phyloP scores from a whole-genome alignment of 2,113 vertebrate species.

The Elephas maximus region DNA sequence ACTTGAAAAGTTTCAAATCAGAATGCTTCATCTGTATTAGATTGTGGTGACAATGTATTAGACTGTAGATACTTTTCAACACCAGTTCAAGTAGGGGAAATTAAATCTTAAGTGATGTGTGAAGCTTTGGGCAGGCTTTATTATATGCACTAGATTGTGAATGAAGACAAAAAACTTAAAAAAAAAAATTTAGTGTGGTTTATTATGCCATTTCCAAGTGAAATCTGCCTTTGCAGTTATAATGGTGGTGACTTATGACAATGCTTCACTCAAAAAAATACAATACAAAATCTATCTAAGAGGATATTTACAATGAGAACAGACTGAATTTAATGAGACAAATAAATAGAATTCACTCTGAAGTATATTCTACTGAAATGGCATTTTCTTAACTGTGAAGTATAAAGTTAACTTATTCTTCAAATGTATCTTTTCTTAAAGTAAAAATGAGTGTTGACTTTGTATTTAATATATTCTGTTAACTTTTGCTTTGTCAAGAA shows the following conservation, averaged over 20 bases:
- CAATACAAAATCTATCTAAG: slow-evolving; percentile 13
- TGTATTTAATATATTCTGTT: background rate
- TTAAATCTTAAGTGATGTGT: background rate
- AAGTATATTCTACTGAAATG: background rate
- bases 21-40: background rate
- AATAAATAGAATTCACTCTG: slow-evolving; percentile 2
- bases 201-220: background rate
- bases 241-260: slow-evolving; percentile 20
- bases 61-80: background rate
- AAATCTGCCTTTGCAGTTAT: slow-evolving; percentile 23
- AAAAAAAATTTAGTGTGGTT: background rate
- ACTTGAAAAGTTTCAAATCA: background rate
- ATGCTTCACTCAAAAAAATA: background rate
- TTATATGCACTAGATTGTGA: background rate
- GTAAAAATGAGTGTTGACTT: slow-evolving; percentile 9
- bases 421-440: background rate
- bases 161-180: background rate
- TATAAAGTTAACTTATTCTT: background rate
- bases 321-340: slow-evolving; percentile 1
- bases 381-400: background rate
- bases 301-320: slow-evolving; percentile 1
- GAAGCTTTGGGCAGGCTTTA: background rate
- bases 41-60: background rate
- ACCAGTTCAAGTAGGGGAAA: background rate
- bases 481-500: background rate